phyloP scores from a whole-genome alignment of 1,140 invertebrate species.

The Paralvinella palmiformis region DNA sequence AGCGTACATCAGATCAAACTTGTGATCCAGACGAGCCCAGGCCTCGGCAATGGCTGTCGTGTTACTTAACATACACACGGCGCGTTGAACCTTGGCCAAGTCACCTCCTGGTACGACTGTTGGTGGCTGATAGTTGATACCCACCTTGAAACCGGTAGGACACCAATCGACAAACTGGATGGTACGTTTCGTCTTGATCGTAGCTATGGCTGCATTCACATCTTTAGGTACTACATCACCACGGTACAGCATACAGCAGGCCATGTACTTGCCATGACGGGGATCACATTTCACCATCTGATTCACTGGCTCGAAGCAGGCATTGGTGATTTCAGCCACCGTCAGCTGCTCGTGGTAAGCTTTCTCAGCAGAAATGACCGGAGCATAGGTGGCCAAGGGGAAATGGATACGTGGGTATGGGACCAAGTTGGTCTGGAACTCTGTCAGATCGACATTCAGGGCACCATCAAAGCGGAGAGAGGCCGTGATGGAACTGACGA shows the following conservation, averaged over 20 bases:
- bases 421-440: conserved; percentile 63
- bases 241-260: conserved; percentile 54
- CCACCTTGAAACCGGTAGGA: no score
- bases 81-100: no score
- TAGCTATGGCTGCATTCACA: conserved; percentile 76
- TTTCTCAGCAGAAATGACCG: conserved; percentile 47
- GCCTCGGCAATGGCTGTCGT: no score
- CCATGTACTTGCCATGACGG: conserved; percentile 84
- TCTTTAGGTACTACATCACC: conserved; percentile 64
- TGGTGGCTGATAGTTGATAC: no score
- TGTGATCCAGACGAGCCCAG: no score
- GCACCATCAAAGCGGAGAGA: conserved; percentile 74
- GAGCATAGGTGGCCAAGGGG: conserved; percentile 45
- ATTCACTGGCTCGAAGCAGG: conserved; percentile 80
- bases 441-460: conserved; percentile 72
- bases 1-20: no score
- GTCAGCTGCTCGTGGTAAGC: conserved; percentile 49
- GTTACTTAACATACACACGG: no score
- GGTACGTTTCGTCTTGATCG: conserved; percentile 24
- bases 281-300: conserved; percentile 92
- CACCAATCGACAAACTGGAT: no score
- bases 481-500: conserved; percentile 59
- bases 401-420: conserved; percentile 49
- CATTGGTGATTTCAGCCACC: conserved; percentile 79
- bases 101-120: no score